Conservation (phyloP, 30 jellyfish, hydroid and myxozoan genomes). For the Hydractinia echinata region DNA sequence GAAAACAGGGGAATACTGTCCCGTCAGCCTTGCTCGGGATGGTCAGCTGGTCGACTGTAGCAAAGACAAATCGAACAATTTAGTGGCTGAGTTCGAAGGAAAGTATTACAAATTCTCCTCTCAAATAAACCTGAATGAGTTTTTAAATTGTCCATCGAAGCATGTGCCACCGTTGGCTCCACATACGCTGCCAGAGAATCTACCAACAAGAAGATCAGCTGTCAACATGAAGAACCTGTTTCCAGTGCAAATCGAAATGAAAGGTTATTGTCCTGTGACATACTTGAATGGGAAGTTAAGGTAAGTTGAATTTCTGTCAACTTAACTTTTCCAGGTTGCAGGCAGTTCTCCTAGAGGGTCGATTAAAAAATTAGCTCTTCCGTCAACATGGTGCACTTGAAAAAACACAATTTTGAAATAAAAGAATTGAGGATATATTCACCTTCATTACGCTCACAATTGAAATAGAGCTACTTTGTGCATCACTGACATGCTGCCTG, state of each 20-base stretch:
- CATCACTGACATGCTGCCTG: too few relatives aligned
- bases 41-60: conserved; percentile 82
- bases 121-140: conserved; percentile 51
- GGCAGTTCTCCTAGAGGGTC: too few relatives aligned
- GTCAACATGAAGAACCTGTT: conserved; percentile 57
- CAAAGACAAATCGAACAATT: conserved; percentile 34
- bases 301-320: conserved; percentile 25
- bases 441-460: too few relatives aligned
- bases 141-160: conserved; percentile 65
- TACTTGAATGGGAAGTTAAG: conserved; percentile 78
- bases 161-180: conserved; percentile 81
- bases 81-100: conserved; percentile 88
- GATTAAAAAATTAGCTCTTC: too few relatives aligned
- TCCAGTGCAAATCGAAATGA: conserved; percentile 67
- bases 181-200: conserved; percentile 53
- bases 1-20: conserved; percentile 80
- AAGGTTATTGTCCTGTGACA: conserved; percentile 95
- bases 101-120: conserved; percentile 71
- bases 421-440: too few relatives aligned
- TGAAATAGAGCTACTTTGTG: too few relatives aligned
- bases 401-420: too few relatives aligned
- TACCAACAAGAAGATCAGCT: conserved; percentile 62
- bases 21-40: conserved; percentile 68
- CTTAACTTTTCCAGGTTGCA: too few relatives aligned
- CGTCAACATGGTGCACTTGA: too few relatives aligned